A percentile compares a stretch with the other conserved stretches of the same genome.
phyloP scores from a whole-genome alignment of 1,140 invertebrate species.

The Diprion similis region DNA sequence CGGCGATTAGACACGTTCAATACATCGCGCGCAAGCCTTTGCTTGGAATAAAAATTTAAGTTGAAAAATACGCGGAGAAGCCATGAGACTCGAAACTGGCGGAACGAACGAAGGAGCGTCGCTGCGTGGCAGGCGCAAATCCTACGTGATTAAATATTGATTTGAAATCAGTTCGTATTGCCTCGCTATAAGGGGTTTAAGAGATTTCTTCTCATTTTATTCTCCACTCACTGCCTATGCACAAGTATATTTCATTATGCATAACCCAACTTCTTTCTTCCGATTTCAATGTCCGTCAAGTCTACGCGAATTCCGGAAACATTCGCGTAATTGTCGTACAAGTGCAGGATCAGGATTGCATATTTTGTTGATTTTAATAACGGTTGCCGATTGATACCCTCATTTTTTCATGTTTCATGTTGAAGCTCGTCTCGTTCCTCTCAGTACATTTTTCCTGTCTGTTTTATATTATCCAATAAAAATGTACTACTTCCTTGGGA shows the following conservation, averaged over 20 bases:
- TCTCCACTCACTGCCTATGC: conserved; percentile 5
- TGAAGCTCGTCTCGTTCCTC: too few species aligned
- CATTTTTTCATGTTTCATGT: too few species aligned
- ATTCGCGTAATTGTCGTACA: background rate
- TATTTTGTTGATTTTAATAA: too few species aligned
- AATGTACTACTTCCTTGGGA: background rate
- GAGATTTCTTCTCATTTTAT: conserved; percentile 34
- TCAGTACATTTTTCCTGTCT: too few species aligned
- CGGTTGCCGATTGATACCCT: too few species aligned
- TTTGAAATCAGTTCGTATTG: conserved; percentile 31
- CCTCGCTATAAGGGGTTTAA: conserved; percentile 31
- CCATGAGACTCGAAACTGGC: too few species aligned
- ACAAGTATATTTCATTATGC: background rate
- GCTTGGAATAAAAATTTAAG: background rate
- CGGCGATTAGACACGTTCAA: too few species aligned
- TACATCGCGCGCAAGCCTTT: background rate
- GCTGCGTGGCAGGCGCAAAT: conserved; percentile 15
- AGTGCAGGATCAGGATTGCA: too few species aligned
- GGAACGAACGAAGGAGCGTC: too few species aligned
- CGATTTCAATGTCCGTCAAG: background rate
- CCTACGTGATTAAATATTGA: conserved; percentile 39
- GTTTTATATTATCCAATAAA: background rate
- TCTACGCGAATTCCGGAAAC: background rate
- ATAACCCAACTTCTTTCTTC: background rate
- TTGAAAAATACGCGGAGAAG: background rate